Conservation (phyloP, 2,113 vertebrate genomes). For the human (Homo sapiens) region GRCh38 chr15:81834001-81834500, state of each 20-base stretch:
- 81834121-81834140: no score
- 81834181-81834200: neutral
- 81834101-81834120: no score
- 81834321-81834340: neutral
- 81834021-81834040: neutral
- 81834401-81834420: neutral
- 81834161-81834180: neutral
- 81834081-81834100: neutral
- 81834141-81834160: no score
- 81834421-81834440: neutral
- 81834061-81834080: neutral
- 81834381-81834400: neutral
- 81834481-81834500: no score
- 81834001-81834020: neutral
- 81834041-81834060: neutral
- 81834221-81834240: neutral
- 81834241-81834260: neutral
- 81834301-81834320: neutral
- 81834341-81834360: neutral
- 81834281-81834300: neutral
- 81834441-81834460: no score
- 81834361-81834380: neutral
- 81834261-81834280: neutral
- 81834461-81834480: no score
- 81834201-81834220: neutral